These are phyloP conservation scores for Eilema depressum DNA, from an alignment of 2,888 invertebrate genomes.

Conservation along the genomic window DNA sequence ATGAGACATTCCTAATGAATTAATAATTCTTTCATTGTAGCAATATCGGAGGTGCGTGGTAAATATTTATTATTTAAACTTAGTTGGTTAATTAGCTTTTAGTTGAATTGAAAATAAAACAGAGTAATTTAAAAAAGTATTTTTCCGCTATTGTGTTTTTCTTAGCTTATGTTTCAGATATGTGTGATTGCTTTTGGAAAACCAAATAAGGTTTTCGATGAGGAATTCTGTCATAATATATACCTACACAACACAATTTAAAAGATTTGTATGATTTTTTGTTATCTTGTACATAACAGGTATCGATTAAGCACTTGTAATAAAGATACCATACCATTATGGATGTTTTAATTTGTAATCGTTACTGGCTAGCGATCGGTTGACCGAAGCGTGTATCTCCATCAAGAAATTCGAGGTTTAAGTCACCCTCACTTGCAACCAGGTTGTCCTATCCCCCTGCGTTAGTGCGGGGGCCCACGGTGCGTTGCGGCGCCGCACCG, in stretches of 20 bases:
- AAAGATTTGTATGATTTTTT: constrained; percentile 67
- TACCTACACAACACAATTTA: constrained; percentile 45
- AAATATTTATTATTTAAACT: constrained; percentile 74
- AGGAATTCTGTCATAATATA: constrained; percentile 28
- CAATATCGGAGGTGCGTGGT: constrained; percentile 68
- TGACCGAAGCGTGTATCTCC: neutral
- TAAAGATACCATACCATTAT: constrained; percentile 77
- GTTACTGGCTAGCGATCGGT: neutral
- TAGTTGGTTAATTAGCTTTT: constrained; percentile 61
- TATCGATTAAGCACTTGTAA: constrained; percentile 76
- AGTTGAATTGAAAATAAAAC: constrained; percentile 51
- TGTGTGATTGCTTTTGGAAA: constrained; percentile 38
- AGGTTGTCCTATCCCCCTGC: too few relatives aligned
- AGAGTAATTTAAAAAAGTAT: constrained; percentile 43
- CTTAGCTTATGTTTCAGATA: constrained; percentile 35
- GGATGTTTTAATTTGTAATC: constrained; percentile 61
- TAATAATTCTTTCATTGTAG: constrained; percentile 56
- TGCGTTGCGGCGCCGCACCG: too few relatives aligned
- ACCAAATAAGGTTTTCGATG: constrained; percentile 27
- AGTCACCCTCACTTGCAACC: neutral
- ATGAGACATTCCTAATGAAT: constrained; percentile 65
- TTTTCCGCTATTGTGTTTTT: constrained; percentile 37
- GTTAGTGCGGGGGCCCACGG: too few relatives aligned
- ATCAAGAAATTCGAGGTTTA: neutral
- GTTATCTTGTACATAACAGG: constrained; percentile 75